Conservation (phyloP, 2,888 invertebrate species). For the Tetanocera ferruginea region DNA sequence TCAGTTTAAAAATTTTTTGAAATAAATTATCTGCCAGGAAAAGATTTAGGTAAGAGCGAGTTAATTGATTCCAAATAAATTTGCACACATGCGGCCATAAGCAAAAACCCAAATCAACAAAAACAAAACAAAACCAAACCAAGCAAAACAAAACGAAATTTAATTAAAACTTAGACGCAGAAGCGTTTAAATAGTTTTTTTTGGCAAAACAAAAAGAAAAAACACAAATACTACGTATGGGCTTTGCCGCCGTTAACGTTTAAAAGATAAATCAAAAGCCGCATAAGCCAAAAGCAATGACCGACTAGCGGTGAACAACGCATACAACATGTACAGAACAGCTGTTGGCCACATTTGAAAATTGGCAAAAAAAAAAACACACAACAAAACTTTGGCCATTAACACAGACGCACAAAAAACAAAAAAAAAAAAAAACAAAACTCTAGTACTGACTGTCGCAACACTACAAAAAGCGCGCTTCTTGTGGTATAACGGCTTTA, state of each 20-base stretch:
- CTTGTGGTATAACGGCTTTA: neutral
- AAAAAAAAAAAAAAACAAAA: neutral
- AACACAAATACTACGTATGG: too few species aligned
- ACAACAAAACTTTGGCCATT: neutral
- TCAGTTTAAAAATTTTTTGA: too few species aligned
- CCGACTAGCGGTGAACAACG: neutral
- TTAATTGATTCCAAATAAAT: too few species aligned
- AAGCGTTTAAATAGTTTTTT: too few species aligned
- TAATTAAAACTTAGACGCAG: too few species aligned
- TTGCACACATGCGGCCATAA: too few species aligned
- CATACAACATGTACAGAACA: slow-evolving; percentile 5
- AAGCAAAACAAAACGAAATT: too few species aligned
- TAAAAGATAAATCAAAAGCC: neutral
- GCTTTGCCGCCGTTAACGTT: neutral
- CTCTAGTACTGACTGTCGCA: neutral
- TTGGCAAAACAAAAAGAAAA: too few species aligned
- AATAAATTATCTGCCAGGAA: too few species aligned
- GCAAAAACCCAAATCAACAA: too few species aligned
- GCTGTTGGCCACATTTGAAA: slow-evolving; percentile 45
- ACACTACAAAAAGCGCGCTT: neutral
- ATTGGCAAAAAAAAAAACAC: slow-evolving; percentile 18
- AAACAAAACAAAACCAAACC: too few species aligned
- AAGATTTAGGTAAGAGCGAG: too few species aligned
- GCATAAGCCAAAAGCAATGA: neutral
- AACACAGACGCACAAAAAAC: neutral